Percentiles rank a stretch among this genome's conserved stretches.
These are phyloP conservation scores for Amphipyra berbera DNA, from an alignment of 2,888 invertebrate genomes.

Conservation along the genomic window DNA sequence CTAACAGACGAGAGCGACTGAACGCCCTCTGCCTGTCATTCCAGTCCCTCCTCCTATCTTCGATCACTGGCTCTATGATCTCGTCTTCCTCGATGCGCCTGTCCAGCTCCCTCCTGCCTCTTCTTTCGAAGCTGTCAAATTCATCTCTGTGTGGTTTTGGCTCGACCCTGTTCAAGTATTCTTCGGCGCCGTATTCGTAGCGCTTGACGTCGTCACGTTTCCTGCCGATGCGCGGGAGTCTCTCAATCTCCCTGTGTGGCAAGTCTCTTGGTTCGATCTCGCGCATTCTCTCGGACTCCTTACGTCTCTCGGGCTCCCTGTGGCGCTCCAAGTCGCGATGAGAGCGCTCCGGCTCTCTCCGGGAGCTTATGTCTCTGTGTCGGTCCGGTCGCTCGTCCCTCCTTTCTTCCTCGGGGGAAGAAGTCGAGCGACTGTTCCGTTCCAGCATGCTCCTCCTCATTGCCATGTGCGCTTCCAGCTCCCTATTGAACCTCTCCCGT, in stretches of 20 bases:
- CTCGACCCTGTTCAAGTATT: conserved; percentile 82
- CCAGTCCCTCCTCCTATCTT: conserved; percentile 83
- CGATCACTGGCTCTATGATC: conserved; percentile 84
- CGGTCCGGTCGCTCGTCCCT: conserved; percentile 86
- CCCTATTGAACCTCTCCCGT: conserved; percentile 91
- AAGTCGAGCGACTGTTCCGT: conserved; percentile 88
- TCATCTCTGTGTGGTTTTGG: conserved; percentile 81
- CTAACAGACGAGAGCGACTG: conserved; percentile 84
- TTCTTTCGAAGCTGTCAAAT: conserved; percentile 77
- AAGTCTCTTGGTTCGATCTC: conserved; percentile 68
- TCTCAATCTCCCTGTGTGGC: conserved; percentile 81
- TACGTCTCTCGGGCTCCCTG: conserved; percentile 77
- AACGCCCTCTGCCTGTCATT: conserved; percentile 84
- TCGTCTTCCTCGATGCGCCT: conserved; percentile 86
- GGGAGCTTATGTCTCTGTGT: conserved; percentile 81
- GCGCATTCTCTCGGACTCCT: conserved; percentile 78
- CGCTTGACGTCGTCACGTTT: conserved; percentile 84
- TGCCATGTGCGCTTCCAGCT: conserved; percentile 88
- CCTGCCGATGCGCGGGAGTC: conserved; percentile 83
- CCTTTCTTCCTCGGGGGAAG: conserved; percentile 88
- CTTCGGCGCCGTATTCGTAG: conserved; percentile 84
- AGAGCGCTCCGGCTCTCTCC: conserved; percentile 85
- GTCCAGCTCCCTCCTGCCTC: conserved; percentile 83
- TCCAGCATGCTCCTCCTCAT: conserved; percentile 87
- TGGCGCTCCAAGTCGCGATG: conserved; percentile 80